Evolutionary conservation across 2,888 invertebrate species (phyloP).

Genomic region (Apodemia zela): DNA sequence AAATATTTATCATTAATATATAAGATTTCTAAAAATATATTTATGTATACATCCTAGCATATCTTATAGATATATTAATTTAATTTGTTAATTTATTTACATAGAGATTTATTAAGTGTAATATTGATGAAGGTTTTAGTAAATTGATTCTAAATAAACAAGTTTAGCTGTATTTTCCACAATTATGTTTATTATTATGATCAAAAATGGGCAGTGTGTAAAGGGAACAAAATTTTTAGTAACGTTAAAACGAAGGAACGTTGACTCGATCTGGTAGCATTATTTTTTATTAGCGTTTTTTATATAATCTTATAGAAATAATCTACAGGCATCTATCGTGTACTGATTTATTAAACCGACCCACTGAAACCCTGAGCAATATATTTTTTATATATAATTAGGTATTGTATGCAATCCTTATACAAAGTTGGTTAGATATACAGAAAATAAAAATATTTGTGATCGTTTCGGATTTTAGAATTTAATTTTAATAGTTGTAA

Average conservation of each 20-base stretch:
- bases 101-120: conserved; percentile 33
- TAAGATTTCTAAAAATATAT: conserved; percentile 67
- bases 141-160: conserved; percentile 27
- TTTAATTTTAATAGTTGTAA: conserved; percentile 52
- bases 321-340: conserved; percentile 50
- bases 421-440: conserved; percentile 67
- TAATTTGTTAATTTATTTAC: conserved; percentile 44
- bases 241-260: conserved; percentile 28
- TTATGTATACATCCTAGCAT: conserved; percentile 71
- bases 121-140: conserved; percentile 30
- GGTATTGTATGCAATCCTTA: conserved; percentile 66
- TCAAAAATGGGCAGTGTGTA: conserved; percentile 37
- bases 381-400: conserved; percentile 76
- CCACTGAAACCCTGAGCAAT: conserved; percentile 76
- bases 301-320: conserved; percentile 41
- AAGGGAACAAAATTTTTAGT: conserved; percentile 45
- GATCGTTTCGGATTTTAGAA: conserved; percentile 60
- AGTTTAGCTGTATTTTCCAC: conserved; percentile 32
- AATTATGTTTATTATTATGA: conserved; percentile 26
- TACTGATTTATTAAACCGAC: conserved; percentile 74
- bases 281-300: conserved; percentile 37
- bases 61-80: conserved; percentile 39
- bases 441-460: conserved; percentile 65
- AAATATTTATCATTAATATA: conserved; percentile 62
- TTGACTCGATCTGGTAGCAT: conserved; percentile 28